Conservation (phyloP, 2,113 vertebrate species). For the Fulica atra region DNA sequence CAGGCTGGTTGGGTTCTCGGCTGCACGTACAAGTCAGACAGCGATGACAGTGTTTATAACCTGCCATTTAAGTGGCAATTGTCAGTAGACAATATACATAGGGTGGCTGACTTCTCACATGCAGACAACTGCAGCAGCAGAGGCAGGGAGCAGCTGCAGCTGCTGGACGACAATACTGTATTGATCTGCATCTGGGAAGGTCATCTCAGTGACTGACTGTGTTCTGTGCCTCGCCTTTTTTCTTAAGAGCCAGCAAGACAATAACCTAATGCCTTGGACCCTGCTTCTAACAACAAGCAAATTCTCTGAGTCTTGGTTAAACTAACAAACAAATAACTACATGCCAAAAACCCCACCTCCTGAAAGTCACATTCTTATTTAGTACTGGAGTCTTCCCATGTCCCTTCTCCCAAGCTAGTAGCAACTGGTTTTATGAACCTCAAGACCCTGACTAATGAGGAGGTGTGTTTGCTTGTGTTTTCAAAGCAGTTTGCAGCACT, state of each 20-base stretch:
- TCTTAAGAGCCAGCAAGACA: not conserved
- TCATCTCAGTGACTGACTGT: not conserved
- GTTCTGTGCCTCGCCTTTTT: not conserved
- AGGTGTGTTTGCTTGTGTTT: not conserved
- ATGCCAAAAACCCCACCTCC: not conserved
- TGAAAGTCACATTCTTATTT: not conserved
- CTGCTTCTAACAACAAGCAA: not conserved
- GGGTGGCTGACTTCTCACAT: not conserved
- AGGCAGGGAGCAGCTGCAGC: not conserved
- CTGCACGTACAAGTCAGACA: not conserved
- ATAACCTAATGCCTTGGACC: not conserved
- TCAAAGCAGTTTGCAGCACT: not conserved
- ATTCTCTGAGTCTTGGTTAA: not conserved
- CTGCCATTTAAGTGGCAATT: conserved; percentile 43
- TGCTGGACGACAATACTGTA: not conserved
- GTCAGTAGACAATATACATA: not conserved
- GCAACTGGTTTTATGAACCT: not conserved
- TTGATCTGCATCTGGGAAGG: not conserved
- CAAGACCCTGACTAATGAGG: not conserved
- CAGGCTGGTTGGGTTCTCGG: not conserved
- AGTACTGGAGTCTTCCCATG: not conserved
- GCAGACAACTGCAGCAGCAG: not conserved
- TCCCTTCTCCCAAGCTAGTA: not conserved
- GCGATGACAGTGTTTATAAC: not conserved
- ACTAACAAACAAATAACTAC: not conserved